Evolutionary conservation across 2,797 vertebrate genomes (phyloP).

Genomic region (Pseudomugil gertrudae): DNA sequence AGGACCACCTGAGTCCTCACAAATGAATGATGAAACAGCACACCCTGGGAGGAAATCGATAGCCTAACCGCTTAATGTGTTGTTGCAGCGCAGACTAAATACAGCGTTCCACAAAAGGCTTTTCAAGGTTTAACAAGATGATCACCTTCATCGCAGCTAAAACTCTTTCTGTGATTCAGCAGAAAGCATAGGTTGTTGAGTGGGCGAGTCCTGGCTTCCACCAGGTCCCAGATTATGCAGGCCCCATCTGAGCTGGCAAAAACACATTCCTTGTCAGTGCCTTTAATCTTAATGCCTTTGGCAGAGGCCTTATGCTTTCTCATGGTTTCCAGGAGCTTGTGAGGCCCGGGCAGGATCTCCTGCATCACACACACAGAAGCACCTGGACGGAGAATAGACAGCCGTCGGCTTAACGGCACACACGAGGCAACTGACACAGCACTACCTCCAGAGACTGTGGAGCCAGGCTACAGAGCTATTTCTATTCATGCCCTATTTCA

Average conservation of each 20-base stretch:
- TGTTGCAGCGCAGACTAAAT: constrained; percentile 35
- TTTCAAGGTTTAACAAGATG: constrained; percentile 20
- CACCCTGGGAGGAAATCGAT: constrained; percentile 42
- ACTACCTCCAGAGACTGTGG: constrained; percentile 52
- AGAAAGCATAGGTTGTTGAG: constrained; percentile 53
- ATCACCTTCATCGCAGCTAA: constrained; percentile 17
- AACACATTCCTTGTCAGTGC: constrained; percentile 81
- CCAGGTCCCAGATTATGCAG: constrained; percentile 77
- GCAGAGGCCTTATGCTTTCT: constrained; percentile 82
- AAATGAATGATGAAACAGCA: constrained; percentile 32
- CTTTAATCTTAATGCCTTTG: constrained; percentile 83
- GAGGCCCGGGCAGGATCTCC: constrained; percentile 72
- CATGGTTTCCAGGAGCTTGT: constrained; percentile 73
- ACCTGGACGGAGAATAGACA: constrained; percentile 66
- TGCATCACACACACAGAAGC: constrained; percentile 36
- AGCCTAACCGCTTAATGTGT: constrained; percentile 13
- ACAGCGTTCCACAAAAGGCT: constrained; percentile 14
- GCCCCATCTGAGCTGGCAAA: constrained; percentile 83
- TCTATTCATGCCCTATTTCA: constrained; percentile 75
- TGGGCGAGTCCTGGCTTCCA: constrained; percentile 78
- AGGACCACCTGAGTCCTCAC: constrained; percentile 27
- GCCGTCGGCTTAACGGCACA: constrained; percentile 42
- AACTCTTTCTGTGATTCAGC: constrained; percentile 36
- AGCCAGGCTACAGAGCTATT: constrained; percentile 65
- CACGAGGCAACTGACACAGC: constrained; percentile 54